phyloP scores from a whole-genome alignment of 2,797 vertebrate species.

The Pelochelys cantorii region DNA sequence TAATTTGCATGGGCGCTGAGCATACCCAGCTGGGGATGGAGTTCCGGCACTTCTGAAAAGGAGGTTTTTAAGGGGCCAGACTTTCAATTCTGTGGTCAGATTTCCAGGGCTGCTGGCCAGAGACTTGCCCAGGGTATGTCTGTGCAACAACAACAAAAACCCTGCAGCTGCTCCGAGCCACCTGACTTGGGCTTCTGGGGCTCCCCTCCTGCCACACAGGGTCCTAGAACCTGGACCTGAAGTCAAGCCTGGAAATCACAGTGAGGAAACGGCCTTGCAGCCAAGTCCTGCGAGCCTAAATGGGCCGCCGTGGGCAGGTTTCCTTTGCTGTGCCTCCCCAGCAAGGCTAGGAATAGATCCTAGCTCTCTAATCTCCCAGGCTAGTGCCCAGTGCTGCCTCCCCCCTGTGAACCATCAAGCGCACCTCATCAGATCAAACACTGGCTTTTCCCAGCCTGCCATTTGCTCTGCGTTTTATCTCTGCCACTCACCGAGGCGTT shows the following conservation, averaged over 20 bases:
- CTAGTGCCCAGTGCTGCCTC: not conserved
- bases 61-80: too few species aligned
- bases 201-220: not conserved
- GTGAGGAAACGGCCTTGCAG: not conserved
- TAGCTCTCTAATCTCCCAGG: not conserved
- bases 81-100: not conserved
- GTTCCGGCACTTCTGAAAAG: not conserved
- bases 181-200: too few species aligned
- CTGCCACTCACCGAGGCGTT: not conserved
- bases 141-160: not conserved
- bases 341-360: not conserved
- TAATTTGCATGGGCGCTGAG: not conserved
- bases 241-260: rapidly evolving
- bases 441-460: not conserved
- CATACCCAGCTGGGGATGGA: too few species aligned
- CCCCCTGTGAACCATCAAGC: not conserved
- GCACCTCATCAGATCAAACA: not conserved
- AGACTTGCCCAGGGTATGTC: not conserved
- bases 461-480: not conserved
- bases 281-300: not conserved
- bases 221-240: not conserved
- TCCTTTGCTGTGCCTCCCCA: not conserved
- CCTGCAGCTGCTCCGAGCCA: too few species aligned
- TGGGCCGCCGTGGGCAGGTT: not conserved
- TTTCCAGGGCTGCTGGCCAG: not conserved